phyloP scores from a whole-genome alignment of 2,113 vertebrate species.

The human (Homo sapiens) region DNA sequence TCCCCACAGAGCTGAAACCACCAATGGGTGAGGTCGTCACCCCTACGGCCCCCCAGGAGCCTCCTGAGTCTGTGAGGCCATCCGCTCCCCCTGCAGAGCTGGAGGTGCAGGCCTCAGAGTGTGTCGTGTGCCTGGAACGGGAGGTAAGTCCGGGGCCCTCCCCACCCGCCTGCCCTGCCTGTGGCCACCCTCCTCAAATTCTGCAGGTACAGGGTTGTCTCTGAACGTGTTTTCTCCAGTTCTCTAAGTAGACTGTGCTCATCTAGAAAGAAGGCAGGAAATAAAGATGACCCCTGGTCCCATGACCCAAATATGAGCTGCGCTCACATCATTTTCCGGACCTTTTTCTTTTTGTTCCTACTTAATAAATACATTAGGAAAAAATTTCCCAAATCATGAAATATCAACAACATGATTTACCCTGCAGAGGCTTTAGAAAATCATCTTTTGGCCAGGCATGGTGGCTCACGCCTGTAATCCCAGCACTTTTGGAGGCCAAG shows the following conservation, averaged over 20 bases:
- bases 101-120: constrained; percentile 86
- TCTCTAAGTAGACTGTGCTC: background rate
- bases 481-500: background rate
- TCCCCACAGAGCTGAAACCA: constrained; percentile 80
- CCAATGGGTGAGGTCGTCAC: constrained; percentile 30
- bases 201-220: background rate
- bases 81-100: constrained; percentile 80
- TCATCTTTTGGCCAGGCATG: background rate
- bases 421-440: background rate
- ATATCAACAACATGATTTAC: background rate
- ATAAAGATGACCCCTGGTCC: background rate
- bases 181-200: rapidly evolving
- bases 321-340: background rate
- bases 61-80: constrained; percentile 59
- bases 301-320: background rate
- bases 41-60: constrained; percentile 74
- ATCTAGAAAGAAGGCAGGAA: background rate
- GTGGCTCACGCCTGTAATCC: background rate
- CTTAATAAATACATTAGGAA: background rate
- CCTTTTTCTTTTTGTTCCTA: background rate
- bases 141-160: constrained; percentile 84
- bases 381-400: background rate
- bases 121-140: constrained; percentile 95
- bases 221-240: background rate
- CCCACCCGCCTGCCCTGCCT: rapidly evolving